A percentile compares a stretch with the other conserved stretches of the same genome.
These are phyloP conservation scores for Acanthornis magna DNA, from an alignment of 2,797 vertebrate species.

Conservation along the genomic window DNA sequence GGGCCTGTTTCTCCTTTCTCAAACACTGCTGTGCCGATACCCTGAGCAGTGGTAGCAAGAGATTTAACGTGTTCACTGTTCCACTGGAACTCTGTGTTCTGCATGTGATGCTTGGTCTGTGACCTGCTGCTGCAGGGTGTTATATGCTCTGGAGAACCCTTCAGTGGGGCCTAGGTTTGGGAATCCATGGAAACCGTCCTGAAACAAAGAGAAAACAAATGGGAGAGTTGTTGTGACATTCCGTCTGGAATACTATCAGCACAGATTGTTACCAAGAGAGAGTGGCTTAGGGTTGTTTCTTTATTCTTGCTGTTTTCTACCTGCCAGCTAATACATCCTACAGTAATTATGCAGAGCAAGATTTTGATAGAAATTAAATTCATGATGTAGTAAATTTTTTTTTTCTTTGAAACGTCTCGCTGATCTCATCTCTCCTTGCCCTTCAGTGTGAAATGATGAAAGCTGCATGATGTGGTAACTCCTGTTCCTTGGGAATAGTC, in stretches of 20 bases:
- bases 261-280: background rate
- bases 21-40: background rate
- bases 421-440: constrained; percentile 40
- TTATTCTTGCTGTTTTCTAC: background rate
- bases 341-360: background rate
- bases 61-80: background rate
- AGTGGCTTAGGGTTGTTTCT: background rate
- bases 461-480: constrained; percentile 25
- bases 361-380: background rate
- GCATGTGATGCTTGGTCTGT: background rate
- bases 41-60: background rate
- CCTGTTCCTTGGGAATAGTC: constrained; percentile 33
- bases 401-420: background rate
- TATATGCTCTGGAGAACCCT: constrained; percentile 24
- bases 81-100: background rate
- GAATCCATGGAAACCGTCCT: constrained; percentile 60
- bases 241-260: constrained; percentile 39
- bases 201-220: constrained; percentile 65
- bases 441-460: constrained; percentile 34
- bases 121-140: constrained; percentile 18
- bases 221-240: constrained; percentile 43
- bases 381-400: background rate
- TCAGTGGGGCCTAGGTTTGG: constrained; percentile 41
- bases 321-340: background rate
- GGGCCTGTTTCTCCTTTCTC: background rate